A percentile compares a stretch with the other conserved stretches of the same genome.
Conservation (phyloP, 2,888 invertebrate genomes). For the Psylliodes chrysocephalus region DNA sequence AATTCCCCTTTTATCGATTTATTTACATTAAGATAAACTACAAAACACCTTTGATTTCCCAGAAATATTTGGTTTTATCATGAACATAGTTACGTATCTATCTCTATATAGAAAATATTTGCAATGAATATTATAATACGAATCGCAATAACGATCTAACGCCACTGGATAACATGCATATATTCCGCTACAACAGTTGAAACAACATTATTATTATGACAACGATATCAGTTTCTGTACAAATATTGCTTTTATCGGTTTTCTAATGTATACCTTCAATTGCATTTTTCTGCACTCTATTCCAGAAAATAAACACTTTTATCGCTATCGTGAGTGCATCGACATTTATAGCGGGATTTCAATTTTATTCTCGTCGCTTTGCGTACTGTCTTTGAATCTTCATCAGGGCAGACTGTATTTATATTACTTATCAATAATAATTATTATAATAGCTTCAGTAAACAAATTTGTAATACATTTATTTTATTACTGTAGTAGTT, state of each 20-base stretch:
- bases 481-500: no score
- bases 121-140: no score
- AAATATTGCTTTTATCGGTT: constrained; percentile 29
- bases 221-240: constrained; percentile 14
- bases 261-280: constrained; percentile 22
- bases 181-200: neutral
- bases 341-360: constrained; percentile 12
- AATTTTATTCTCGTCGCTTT: neutral
- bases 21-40: no score
- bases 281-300: constrained; percentile 19
- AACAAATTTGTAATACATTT: no score
- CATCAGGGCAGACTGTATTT: neutral
- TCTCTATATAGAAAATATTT: no score
- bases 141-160: neutral
- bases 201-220: constrained; percentile 23
- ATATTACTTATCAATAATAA: neutral
- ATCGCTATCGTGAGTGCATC: neutral
- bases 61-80: no score
- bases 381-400: neutral
- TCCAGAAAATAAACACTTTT: constrained; percentile 5
- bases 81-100: no score
- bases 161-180: neutral
- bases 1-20: no score
- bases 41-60: no score
- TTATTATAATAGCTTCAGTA: no score